Evolutionary conservation across 2,113 vertebrate genomes (phyloP).

Genomic region (Erinaceus europaeus): DNA sequence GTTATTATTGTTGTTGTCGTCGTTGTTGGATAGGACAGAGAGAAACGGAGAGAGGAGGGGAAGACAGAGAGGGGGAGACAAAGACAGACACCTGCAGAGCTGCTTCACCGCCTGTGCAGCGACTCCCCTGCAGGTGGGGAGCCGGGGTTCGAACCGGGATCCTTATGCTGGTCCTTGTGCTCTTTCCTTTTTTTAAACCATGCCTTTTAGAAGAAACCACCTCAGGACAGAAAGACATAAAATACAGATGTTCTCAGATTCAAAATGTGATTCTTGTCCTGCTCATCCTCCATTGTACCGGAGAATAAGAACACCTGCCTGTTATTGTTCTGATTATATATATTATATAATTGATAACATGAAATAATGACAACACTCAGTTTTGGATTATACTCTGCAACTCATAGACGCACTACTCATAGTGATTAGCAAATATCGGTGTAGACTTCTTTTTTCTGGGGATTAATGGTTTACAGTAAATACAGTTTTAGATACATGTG

Average conservation of each 20-base stretch:
- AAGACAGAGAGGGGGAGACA: too few species aligned
- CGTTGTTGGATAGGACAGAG: too few species aligned
- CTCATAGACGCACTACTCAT: background rate
- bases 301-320: background rate
- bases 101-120: too few species aligned
- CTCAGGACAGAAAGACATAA: background rate
- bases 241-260: background rate
- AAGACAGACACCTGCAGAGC: too few species aligned
- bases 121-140: too few species aligned
- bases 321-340: background rate
- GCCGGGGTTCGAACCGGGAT: too few species aligned
- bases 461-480: too few species aligned
- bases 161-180: too few species aligned
- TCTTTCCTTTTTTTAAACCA: background rate
- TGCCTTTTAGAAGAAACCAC: background rate
- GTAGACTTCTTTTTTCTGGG: too few species aligned
- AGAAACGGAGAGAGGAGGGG: too few species aligned
- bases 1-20: too few species aligned
- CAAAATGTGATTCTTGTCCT: background rate
- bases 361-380: background rate
- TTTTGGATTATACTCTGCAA: background rate
- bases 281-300: background rate
- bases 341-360: background rate
- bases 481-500: too few species aligned
- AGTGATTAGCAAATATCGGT: background rate